These are phyloP conservation scores for Paedocypris micromegethes DNA, from an alignment of 2,797 vertebrate species.

Conservation along the genomic window DNA sequence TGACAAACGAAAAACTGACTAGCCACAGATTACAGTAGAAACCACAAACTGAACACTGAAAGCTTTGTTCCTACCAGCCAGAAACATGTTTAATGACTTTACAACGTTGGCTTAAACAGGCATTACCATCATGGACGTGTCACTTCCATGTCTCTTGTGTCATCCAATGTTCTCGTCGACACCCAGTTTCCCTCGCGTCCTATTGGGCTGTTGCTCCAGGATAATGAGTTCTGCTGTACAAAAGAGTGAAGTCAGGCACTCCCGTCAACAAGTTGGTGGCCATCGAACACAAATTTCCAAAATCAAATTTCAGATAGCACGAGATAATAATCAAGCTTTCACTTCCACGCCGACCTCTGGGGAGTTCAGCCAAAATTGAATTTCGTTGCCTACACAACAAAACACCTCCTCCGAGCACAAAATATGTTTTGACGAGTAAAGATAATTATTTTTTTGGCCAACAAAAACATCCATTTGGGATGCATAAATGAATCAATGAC, in stretches of 20 bases:
- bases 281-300: conserved; percentile 17
- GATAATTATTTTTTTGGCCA: conserved; percentile 16
- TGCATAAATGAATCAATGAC: not conserved
- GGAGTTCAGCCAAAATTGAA: conserved; percentile 31
- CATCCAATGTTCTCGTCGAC: too few relatives aligned
- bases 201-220: too few relatives aligned
- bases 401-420: conserved; percentile 16
- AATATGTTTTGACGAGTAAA: not conserved
- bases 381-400: conserved; percentile 30
- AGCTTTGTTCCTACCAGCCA: too few relatives aligned
- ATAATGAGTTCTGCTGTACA: too few relatives aligned
- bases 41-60: too few relatives aligned
- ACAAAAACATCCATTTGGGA: not conserved
- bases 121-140: too few relatives aligned
- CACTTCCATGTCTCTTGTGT: too few relatives aligned
- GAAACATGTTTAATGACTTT: too few relatives aligned
- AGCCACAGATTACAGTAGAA: too few relatives aligned
- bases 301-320: conserved; percentile 36
- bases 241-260: not conserved
- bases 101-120: too few relatives aligned
- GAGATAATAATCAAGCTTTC: conserved; percentile 27
- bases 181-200: too few relatives aligned
- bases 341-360: conserved; percentile 1
- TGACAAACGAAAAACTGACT: too few relatives aligned
- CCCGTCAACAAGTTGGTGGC: conserved; percentile 15